A percentile compares a stretch with the other conserved stretches of the same genome.
These are phyloP conservation scores for Microctenopoma stevenorrisi DNA, from an alignment of 2,797 vertebrate species.

Conservation along the genomic window DNA sequence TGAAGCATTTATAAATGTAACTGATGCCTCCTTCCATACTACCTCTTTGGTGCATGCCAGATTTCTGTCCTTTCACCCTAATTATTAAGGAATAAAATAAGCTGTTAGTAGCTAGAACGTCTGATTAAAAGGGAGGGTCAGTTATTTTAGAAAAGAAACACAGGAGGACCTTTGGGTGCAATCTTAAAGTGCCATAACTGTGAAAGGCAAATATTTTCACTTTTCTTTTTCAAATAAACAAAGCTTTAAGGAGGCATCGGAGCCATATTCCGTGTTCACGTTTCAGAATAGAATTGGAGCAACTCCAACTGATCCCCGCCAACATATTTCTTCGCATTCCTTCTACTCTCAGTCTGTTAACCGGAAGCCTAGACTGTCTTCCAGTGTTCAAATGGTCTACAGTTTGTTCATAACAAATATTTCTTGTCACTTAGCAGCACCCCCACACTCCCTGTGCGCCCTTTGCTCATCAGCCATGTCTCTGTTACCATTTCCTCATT, in stretches of 20 bases:
- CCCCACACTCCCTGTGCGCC: constrained; percentile 15
- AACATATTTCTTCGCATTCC: constrained; percentile 21
- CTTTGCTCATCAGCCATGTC: constrained; percentile 64
- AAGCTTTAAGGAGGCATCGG: background rate
- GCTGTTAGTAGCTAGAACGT: background rate
- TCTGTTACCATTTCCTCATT: constrained; percentile 60
- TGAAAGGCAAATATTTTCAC: constrained; percentile 6
- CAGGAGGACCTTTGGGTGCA: background rate
- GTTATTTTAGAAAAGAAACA: background rate
- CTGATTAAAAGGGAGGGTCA: background rate
- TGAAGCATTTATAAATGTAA: constrained; percentile 6
- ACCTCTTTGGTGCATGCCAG: background rate
- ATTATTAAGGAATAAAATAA: constrained; percentile 4
- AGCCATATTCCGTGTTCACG: background rate
- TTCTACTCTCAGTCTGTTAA: constrained; percentile 5
- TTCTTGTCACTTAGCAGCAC: constrained; percentile 54
- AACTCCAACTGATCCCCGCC: constrained; percentile 1
- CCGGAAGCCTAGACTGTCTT: constrained; percentile 1
- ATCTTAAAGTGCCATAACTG: background rate
- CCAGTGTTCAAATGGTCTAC: constrained; percentile 18
- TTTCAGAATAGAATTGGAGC: constrained; percentile 11
- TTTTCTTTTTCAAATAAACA: background rate
- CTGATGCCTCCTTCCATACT: background rate
- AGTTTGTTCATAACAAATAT: constrained; percentile 54
- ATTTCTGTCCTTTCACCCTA: background rate